These are phyloP conservation scores for Gymnogyps californianus DNA, from an alignment of 2,113 vertebrate genomes.

Conservation along the genomic window DNA sequence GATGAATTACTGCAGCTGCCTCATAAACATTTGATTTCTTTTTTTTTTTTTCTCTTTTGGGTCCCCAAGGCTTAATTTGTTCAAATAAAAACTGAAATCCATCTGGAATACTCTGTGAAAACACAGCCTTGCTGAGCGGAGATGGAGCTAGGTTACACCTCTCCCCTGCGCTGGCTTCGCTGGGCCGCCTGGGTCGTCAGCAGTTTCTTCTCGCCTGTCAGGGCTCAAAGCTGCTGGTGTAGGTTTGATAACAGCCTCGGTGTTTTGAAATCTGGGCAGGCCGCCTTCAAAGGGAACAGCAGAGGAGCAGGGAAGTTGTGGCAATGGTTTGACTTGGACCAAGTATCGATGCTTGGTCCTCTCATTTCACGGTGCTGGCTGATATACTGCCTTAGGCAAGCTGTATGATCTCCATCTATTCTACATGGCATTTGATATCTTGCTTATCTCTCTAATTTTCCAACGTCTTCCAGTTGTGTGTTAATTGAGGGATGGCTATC, in stretches of 20 bases:
- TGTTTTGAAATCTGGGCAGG: not conserved
- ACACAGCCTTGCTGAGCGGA: not conserved
- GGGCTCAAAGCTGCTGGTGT: not conserved
- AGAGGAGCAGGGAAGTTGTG: not conserved
- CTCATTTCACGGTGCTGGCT: fast-evolving
- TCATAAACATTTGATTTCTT: not conserved
- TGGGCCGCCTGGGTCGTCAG: not conserved
- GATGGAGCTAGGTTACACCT: not conserved
- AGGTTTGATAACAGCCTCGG: not conserved
- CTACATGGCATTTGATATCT: fast-evolving
- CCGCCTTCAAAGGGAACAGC: not conserved
- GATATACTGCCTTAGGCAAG: not conserved
- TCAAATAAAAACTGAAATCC: conserved; percentile 29
- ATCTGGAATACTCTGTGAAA: not conserved
- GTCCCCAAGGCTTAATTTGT: conserved; percentile 54
- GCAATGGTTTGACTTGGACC: not conserved
- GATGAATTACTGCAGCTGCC: not conserved
- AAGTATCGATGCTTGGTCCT: not conserved
- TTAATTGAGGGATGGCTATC: not conserved
- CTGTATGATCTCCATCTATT: not conserved
- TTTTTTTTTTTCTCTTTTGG: not conserved
- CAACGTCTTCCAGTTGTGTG: not conserved
- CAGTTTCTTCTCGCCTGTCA: not conserved
- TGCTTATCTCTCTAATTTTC: not conserved
- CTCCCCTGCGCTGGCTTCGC: fast-evolving